Conservation (phyloP, 1,140 invertebrate species). For the Lepidotrigona ventralis region DNA sequence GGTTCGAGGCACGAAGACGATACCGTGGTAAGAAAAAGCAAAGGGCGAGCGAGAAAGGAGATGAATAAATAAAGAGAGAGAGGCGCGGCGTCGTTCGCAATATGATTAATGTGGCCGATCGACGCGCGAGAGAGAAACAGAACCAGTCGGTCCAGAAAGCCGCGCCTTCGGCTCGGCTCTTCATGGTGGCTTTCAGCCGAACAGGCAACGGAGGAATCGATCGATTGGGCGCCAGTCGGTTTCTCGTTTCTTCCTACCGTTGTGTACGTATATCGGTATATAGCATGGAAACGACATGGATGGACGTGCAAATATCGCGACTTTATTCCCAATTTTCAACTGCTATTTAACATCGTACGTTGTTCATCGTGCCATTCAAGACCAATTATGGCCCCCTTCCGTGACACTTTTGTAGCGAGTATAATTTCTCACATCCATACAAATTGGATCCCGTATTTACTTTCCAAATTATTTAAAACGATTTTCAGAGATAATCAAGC, state of each 20-base stretch:
- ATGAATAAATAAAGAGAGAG: conserved; percentile 64
- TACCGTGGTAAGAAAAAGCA: conserved; percentile 45
- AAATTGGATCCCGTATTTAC: background rate
- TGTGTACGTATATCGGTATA: conserved; percentile 5
- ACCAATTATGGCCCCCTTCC: background rate
- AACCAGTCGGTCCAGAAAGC: conserved; percentile 67
- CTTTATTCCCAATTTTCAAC: background rate
- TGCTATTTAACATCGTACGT: background rate
- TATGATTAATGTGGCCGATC: conserved; percentile 72
- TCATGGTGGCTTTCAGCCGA: conserved; percentile 57
- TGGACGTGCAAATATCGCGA: conserved; percentile 30
- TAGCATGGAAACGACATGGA: conserved; percentile 47
- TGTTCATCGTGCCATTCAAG: background rate
- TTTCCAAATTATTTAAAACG: background rate
- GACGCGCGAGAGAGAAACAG: conserved; percentile 57
- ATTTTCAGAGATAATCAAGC: background rate
- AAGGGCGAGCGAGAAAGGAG: conserved; percentile 24
- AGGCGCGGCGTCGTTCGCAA: conserved; percentile 63
- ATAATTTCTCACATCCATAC: background rate
- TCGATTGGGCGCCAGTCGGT: conserved; percentile 62
- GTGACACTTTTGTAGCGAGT: too few species aligned
- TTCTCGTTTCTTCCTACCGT: conserved; percentile 44
- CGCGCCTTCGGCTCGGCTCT: conserved; percentile 62
- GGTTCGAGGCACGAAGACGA: conserved; percentile 51
- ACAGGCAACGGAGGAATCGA: conserved; percentile 56